These are phyloP conservation scores for Tyto alba DNA, from an alignment of 2,113 vertebrate species.

Conservation along the genomic window DNA sequence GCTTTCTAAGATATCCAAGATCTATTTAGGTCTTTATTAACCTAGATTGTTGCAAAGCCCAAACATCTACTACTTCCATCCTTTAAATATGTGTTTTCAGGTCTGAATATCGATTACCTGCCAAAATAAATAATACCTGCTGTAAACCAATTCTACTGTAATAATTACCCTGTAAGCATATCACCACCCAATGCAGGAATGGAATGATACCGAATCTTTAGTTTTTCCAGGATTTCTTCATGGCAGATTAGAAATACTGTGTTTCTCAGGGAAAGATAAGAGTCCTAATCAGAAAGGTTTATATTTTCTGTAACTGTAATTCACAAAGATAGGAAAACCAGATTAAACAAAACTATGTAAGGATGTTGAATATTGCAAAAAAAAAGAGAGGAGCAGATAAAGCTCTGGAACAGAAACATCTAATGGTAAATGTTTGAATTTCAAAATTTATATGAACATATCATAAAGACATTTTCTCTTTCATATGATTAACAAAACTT, in stretches of 20 bases:
- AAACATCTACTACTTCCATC: background rate
- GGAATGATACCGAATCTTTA: rapidly evolving
- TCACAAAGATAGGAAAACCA: background rate
- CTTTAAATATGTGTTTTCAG: background rate
- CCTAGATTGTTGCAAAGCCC: background rate
- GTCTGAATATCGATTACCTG: background rate
- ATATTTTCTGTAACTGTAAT: background rate
- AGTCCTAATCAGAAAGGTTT: background rate
- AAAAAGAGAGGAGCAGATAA: background rate
- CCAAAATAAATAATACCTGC: background rate
- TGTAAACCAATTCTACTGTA: background rate
- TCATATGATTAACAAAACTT: background rate
- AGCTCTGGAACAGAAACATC: background rate
- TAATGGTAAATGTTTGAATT: background rate
- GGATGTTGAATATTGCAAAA: background rate
- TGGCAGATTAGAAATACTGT: background rate
- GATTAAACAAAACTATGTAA: background rate
- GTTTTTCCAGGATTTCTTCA: background rate
- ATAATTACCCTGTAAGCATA: background rate
- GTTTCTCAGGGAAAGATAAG: background rate
- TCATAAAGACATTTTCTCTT: background rate
- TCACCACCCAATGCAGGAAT: background rate
- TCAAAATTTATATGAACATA: background rate
- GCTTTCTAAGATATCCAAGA: background rate
- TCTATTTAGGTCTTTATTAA: background rate